Conservation (phyloP, 2,797 vertebrate species). For the Chaenodraco wilsoni region DNA sequence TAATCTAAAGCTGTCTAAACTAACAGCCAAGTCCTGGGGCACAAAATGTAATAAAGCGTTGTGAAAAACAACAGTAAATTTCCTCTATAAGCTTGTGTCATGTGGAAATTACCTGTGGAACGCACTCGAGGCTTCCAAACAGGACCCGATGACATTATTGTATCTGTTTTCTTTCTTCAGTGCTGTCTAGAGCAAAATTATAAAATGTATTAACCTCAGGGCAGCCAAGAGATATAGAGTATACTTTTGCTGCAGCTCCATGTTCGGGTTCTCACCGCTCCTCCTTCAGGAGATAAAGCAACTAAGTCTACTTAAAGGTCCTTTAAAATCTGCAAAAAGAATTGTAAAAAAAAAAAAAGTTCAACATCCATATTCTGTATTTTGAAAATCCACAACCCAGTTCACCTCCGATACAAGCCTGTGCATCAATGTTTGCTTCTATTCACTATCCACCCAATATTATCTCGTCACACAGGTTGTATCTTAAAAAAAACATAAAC, state of each 20-base stretch:
- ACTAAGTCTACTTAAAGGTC: neutral
- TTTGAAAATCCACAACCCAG: neutral
- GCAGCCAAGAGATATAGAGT: constrained; percentile 27
- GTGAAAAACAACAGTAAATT: constrained; percentile 73
- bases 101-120: constrained; percentile 63
- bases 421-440: neutral
- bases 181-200: constrained; percentile 54
- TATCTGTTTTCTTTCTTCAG: constrained; percentile 51
- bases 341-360: neutral
- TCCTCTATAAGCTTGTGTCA: constrained; percentile 62
- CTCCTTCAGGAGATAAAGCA: neutral
- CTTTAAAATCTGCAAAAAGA: constrained; percentile 13
- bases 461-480: neutral
- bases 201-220: constrained; percentile 51
- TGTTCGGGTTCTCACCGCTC: constrained; percentile 1
- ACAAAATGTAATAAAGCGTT: constrained; percentile 64
- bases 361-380: neutral
- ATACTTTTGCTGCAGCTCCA: constrained; percentile 12
- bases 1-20: constrained; percentile 63
- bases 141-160: constrained; percentile 47
- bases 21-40: constrained; percentile 53
- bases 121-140: constrained; percentile 51
- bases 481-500: neutral
- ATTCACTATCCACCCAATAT: too few relatives aligned
- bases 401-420: neutral